Base-by-base conservation (phyloP, 2,888 invertebrate genomes). In the Harmothoe impar region DNA sequence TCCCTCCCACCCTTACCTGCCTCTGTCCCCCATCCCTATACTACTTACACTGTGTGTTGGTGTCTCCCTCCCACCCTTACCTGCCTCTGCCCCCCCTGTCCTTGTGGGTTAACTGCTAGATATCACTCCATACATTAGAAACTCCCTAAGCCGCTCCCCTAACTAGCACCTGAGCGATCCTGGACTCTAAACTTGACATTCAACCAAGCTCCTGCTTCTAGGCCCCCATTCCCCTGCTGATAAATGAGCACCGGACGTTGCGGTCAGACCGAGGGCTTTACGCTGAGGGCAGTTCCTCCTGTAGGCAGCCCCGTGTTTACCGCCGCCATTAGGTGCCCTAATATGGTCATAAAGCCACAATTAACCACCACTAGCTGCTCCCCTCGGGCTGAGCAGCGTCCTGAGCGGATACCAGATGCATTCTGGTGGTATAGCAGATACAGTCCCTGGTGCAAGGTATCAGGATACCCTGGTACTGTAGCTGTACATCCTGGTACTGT, bases 1-100 rank as follows among this genome's bases (percentile, higher is more conserved):
- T 54, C 88, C 29, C 88, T 88, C 88, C 23, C 88, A 52, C 54
- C 25, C 81, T 17, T 81, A 54, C n/a, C 33, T 89, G 15, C n/a
- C 72, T n/a, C 72, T 72, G 52, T 54, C 56, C 88, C 54, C 23
- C 29, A n/a, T 23, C 72, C 56, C 15, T 3, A 35, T 35, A 33
- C n/a, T 23, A n/a, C n/a, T n/a, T n/a, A n/a, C n/a, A n/a, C n/a
- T n/a, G n/a, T n/a, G 43, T 43, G 43, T 43, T 43, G 10, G 43
- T 3, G 43, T 62, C 7, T 62, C 62, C n/a, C 62, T 62, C 62
- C 1, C 20, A n/a, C 62, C 7, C 62, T 62, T 62, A 20, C 62
- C 62, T 62, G 23, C 3, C 54, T 17, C 54, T 62, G 3, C 15
- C 20, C n/a, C 62, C 1, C 62, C n/a, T n/a, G 10, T 62, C 62